Percentiles rank a stretch among this genome's conserved stretches.
Evolutionary conservation across 2,888 invertebrate genomes (phyloP).

Genomic region (Fragum sueziense): DNA sequence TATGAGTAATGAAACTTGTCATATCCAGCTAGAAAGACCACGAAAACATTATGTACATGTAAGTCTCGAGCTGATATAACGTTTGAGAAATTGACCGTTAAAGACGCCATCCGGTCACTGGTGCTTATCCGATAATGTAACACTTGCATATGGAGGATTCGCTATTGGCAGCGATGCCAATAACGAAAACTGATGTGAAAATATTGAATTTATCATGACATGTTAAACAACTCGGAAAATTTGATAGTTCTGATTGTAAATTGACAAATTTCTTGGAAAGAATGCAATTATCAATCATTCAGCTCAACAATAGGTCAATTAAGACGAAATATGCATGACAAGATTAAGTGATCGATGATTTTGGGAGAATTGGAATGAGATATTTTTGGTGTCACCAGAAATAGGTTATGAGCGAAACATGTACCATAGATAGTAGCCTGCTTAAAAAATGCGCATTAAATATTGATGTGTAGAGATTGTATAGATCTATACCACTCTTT

Average conservation of each 20-base stretch:
- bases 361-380: background rate
- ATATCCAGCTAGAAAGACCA: no score
- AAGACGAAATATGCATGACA: background rate
- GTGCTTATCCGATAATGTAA: background rate
- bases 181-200: background rate
- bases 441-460: no score
- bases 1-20: no score
- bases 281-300: background rate
- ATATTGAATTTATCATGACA: constrained; percentile 15
- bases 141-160: background rate
- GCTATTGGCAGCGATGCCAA: background rate
- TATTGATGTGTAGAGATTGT: no score
- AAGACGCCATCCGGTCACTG: no score
- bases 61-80: no score
- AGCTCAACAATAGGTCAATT: background rate
- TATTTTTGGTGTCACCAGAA: no score
- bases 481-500: no score
- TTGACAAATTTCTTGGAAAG: background rate
- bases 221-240: constrained; percentile 17
- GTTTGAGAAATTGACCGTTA: no score
- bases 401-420: no score
- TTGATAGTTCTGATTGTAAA: constrained; percentile 4
- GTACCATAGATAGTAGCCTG: no score
- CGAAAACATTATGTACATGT: no score
- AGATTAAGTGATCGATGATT: background rate